Evolutionary conservation across 2,113 vertebrate genomes (phyloP).

Genomic region (Barbus barbus): DNA sequence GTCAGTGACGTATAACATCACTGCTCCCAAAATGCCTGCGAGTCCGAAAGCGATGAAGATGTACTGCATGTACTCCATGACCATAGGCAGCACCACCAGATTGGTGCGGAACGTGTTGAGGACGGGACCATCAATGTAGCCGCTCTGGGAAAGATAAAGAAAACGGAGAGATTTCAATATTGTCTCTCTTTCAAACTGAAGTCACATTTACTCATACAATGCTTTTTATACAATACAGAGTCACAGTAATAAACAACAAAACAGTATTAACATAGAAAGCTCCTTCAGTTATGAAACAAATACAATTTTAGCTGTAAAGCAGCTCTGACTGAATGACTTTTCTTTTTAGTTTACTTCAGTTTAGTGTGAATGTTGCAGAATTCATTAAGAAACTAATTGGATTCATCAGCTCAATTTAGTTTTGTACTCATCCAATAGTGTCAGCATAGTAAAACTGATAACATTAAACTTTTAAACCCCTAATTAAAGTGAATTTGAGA

Average conservation of each 20-base stretch:
- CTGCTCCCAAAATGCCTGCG: constrained; percentile 65
- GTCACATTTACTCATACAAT: too few relatives aligned
- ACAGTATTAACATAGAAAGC: too few relatives aligned
- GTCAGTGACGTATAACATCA: constrained; percentile 61
- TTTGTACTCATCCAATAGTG: not conserved
- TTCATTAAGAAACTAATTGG: too few relatives aligned
- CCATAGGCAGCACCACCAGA: constrained; percentile 81
- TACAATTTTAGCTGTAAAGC: too few relatives aligned
- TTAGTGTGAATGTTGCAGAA: too few relatives aligned
- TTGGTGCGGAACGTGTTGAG: constrained; percentile 80
- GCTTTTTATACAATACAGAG: too few relatives aligned
- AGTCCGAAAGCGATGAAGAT: constrained; percentile 79
- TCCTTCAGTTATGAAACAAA: too few relatives aligned
- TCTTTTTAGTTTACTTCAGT: too few relatives aligned
- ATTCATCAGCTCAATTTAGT: not conserved
- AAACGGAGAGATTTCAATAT: too few relatives aligned
- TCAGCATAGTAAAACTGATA: not conserved
- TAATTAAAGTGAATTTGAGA: not conserved
- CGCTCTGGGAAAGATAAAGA: constrained; percentile 73
- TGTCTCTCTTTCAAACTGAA: too few relatives aligned
- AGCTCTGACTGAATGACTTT: too few relatives aligned
- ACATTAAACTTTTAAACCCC: not conserved
- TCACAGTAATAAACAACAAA: too few relatives aligned
- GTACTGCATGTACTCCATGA: constrained; percentile 84
- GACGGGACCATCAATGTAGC: constrained; percentile 81